Conservation (phyloP, 2,797 vertebrate genomes). For the Streptopelia turtur region DNA sequence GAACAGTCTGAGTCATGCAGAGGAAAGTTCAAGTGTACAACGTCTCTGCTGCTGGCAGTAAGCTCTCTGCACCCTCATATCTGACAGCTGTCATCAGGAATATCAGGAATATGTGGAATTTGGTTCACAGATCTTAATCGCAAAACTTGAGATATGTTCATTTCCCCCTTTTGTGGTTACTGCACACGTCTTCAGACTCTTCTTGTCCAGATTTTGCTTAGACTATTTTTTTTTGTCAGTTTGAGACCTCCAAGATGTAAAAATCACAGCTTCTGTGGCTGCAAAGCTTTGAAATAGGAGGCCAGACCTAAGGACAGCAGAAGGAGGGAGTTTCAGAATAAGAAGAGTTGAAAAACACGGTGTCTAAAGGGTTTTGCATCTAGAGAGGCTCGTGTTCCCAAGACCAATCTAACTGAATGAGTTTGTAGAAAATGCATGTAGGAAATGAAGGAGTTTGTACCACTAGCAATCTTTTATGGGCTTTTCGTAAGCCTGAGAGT, state of each 20-base stretch:
- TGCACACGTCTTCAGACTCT: not conserved
- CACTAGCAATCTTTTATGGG: not conserved
- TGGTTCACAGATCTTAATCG: not conserved
- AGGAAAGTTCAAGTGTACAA: slow-evolving; percentile 32
- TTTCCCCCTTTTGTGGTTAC: not conserved
- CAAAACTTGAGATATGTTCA: rapidly evolving
- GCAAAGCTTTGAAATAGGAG: not conserved
- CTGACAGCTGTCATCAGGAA: not conserved
- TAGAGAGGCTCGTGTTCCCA: not conserved
- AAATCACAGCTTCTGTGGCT: not conserved
- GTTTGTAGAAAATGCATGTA: not conserved
- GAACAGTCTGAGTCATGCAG: not conserved
- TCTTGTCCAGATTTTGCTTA: not conserved
- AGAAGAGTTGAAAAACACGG: not conserved
- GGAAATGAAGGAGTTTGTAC: not conserved
- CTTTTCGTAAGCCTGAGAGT: not conserved
- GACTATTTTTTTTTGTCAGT: not conserved
- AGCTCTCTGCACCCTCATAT: not conserved
- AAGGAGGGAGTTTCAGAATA: not conserved
- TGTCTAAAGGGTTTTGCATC: not conserved
- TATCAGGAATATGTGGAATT: slow-evolving; percentile 14
- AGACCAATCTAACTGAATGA: not conserved
- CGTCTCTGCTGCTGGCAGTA: not conserved
- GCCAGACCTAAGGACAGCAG: not conserved
- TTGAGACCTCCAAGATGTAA: not conserved